Conservation (phyloP, 2,888 invertebrate species). For the Acanthococcus lagerstroemiae region DNA sequence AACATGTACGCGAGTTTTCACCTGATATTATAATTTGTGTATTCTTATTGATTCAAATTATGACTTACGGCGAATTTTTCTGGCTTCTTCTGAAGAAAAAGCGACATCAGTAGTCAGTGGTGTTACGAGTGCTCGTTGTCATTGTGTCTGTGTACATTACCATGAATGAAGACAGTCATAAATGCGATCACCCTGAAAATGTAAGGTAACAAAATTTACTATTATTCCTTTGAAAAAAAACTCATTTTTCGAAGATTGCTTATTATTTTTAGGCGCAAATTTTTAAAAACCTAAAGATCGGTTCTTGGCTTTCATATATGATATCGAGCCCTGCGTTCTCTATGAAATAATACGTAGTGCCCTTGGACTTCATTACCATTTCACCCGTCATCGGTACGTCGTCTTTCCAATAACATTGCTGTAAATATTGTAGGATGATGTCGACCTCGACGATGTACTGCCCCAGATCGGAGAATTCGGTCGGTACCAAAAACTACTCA, state of each 20-base stretch:
- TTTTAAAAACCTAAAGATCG: too few species aligned
- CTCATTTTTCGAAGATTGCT: too few species aligned
- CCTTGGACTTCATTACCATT: too few species aligned
- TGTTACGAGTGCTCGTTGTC: background rate
- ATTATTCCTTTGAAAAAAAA: too few species aligned
- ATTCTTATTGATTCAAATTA: constrained; percentile 24
- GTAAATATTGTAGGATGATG: constrained; percentile 44
- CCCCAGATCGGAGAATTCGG: constrained; percentile 84
- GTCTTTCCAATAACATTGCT: background rate
- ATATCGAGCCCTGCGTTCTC: too few species aligned
- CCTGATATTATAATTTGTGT: too few species aligned
- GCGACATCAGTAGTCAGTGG: background rate
- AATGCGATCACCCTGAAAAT: constrained; percentile 5
- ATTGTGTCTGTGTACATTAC: background rate
- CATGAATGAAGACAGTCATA: constrained; percentile 12
- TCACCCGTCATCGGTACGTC: too few species aligned
- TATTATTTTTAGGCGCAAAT: too few species aligned
- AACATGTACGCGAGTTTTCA: too few species aligned
- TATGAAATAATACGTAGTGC: too few species aligned
- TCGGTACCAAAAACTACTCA: constrained; percentile 69
- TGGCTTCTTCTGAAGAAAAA: constrained; percentile 19
- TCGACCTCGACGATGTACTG: constrained; percentile 75
- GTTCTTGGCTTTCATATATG: too few species aligned
- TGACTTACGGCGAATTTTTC: constrained; percentile 19
- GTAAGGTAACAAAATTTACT: constrained; percentile 16